Percentiles rank a stretch among this genome's conserved stretches.
Conservation (phyloP, 2,797 vertebrate genomes). For the Fistularia tabacaria region DNA sequence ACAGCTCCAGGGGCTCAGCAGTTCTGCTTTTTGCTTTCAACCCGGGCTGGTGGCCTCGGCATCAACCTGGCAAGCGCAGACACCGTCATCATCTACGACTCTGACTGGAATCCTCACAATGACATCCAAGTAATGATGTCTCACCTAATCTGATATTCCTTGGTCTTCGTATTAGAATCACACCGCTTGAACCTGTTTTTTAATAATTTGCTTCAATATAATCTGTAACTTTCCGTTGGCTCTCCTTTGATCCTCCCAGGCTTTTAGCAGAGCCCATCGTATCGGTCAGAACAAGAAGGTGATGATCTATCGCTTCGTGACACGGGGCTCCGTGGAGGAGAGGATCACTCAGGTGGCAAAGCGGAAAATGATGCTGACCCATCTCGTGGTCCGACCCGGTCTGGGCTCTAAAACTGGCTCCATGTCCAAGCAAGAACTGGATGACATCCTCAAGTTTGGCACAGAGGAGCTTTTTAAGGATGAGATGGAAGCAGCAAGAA, state of each 20-base stretch:
- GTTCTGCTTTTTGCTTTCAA: slow-evolving; percentile 95
- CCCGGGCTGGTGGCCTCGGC: slow-evolving; percentile 91
- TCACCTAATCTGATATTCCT: too few species aligned
- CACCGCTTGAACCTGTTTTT: too few species aligned
- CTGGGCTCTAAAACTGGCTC: slow-evolving; percentile 97
- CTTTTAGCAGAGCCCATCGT: slow-evolving; percentile 95
- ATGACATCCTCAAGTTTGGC: slow-evolving; percentile 97
- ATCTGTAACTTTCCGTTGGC: not conserved
- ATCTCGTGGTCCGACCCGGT: slow-evolving; percentile 93
- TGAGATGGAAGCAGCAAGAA: slow-evolving; percentile 85
- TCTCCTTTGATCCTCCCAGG: slow-evolving; percentile 65
- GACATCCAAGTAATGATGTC: slow-evolving; percentile 85
- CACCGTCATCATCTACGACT: slow-evolving; percentile 96
- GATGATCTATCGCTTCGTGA: slow-evolving; percentile 99
- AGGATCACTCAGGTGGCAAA: slow-evolving; percentile 98
- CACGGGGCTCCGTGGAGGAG: slow-evolving; percentile 93
- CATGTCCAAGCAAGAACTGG: slow-evolving; percentile 97
- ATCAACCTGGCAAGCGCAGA: slow-evolving; percentile 96
- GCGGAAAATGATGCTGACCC: slow-evolving; percentile 99
- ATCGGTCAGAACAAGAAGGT: slow-evolving; percentile 98
- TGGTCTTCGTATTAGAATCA: too few species aligned
- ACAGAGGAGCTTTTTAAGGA: slow-evolving; percentile 98
- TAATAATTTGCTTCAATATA: too few species aligned
- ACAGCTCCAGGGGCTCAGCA: slow-evolving; percentile 95
- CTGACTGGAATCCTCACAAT: slow-evolving; percentile 98